Percentiles rank a stretch among this genome's conserved stretches.
Conservation (phyloP, 2,888 invertebrate genomes). For the Polymixis lichenea region DNA sequence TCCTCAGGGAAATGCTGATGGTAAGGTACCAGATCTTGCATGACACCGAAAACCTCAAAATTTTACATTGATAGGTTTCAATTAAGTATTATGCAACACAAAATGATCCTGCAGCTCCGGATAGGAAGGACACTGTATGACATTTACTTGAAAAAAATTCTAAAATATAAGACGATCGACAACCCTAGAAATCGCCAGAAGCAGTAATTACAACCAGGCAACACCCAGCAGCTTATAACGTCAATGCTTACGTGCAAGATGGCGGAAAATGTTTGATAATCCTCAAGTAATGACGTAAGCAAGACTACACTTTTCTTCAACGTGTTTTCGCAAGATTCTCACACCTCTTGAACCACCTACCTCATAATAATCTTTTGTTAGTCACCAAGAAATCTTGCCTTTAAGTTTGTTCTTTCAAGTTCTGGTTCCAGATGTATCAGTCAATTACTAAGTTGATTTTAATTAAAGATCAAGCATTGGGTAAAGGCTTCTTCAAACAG, state of each 20-base stretch:
- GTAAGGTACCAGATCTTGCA: background rate
- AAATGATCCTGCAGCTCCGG: background rate
- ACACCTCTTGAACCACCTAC: constrained; percentile 12
- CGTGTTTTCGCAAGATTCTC: background rate
- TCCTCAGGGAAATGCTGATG: too few species aligned
- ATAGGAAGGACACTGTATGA: background rate
- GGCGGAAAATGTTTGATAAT: constrained; percentile 34
- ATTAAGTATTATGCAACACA: background rate
- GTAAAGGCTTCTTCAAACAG: too few species aligned
- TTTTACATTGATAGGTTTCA: background rate
- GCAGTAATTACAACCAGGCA: constrained; percentile 29
- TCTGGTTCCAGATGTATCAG: constrained; percentile 24
- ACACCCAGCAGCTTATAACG: constrained; percentile 26
- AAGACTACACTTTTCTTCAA: background rate
- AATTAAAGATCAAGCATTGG: background rate
- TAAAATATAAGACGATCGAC: background rate
- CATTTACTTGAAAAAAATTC: background rate
- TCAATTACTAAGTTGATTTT: background rate
- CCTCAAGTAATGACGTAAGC: constrained; percentile 21
- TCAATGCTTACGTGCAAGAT: constrained; percentile 21
- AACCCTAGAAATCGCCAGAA: constrained; percentile 36
- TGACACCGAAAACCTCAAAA: background rate
- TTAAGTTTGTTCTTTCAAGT: constrained; percentile 16
- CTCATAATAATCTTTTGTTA: constrained; percentile 11
- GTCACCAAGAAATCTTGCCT: background rate